phyloP scores from a whole-genome alignment of 2,888 invertebrate species.

The Perithous albicinctus region DNA sequence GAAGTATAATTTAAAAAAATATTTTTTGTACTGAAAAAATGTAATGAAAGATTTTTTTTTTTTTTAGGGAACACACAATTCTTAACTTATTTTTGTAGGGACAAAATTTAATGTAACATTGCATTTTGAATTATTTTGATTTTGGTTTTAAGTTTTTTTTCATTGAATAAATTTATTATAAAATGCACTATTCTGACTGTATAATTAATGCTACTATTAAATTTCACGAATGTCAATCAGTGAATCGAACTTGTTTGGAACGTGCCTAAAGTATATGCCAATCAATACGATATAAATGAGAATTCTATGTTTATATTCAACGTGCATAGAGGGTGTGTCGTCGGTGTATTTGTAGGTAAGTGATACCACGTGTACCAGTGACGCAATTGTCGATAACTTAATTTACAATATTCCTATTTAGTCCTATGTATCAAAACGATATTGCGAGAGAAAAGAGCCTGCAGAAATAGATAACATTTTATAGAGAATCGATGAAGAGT shows the following conservation, averaged over 20 bases:
- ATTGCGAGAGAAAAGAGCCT: neutral
- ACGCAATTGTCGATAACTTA: neutral
- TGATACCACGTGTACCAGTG: no score
- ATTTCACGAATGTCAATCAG: neutral
- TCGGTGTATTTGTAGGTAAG: neutral
- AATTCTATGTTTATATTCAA: neutral
- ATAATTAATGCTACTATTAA: neutral
- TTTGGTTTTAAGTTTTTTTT: no score
- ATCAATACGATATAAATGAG: neutral
- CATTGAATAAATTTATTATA: neutral
- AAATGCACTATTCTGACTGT: neutral
- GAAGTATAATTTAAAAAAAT: neutral
- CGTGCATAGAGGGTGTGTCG: neutral
- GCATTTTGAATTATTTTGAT: no score
- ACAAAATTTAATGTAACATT: no score
- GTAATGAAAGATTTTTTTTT: neutral
- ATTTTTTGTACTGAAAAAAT: neutral
- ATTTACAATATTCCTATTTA: neutral
- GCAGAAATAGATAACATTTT: conserved; percentile 25
- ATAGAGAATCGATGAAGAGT: conserved; percentile 22
- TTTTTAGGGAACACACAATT: no score
- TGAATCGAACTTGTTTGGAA: neutral
- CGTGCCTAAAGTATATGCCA: neutral
- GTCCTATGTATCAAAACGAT: neutral
- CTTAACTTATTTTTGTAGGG: no score